Percentiles rank a stretch among this genome's conserved stretches.
Conservation (phyloP, 2,888 invertebrate genomes). For the Bedellia somnulentella region DNA sequence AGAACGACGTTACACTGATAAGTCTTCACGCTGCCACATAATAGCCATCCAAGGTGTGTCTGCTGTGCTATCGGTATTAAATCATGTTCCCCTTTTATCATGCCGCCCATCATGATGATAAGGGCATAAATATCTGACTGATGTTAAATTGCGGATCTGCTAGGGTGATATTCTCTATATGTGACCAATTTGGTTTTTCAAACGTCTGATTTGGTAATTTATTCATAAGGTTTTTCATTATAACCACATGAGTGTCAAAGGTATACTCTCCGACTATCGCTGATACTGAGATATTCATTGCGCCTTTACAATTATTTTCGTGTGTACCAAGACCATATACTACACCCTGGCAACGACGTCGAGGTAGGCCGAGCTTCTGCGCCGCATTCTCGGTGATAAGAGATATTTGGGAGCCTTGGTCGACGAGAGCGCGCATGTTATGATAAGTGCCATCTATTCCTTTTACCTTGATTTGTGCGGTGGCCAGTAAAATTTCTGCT, state of each 20-base stretch:
- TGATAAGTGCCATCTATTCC: conserved; percentile 1
- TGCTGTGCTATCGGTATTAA: conserved; percentile 12
- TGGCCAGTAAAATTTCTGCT: conserved; percentile 4
- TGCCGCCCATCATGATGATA: conserved; percentile 6
- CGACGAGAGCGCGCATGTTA: conserved; percentile 2
- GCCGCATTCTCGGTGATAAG: neutral
- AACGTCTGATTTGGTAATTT: conserved; percentile 5
- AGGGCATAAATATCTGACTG: conserved; percentile 8
- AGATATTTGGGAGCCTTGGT: neutral
- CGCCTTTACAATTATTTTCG: conserved; percentile 9
- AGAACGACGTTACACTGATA: conserved; percentile 6
- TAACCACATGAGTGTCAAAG: conserved; percentile 6
- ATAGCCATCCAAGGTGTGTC: conserved; percentile 12
- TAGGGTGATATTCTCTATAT: conserved; percentile 9
- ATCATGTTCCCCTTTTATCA: conserved; percentile 2
- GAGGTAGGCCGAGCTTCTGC: neutral
- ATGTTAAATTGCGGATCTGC: conserved; percentile 11
- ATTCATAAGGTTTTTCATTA: conserved; percentile 10
- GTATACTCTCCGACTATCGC: conserved; percentile 5
- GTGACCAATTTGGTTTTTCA: conserved; percentile 9
- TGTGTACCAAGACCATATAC: conserved; percentile 9
- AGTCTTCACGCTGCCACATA: conserved; percentile 8
- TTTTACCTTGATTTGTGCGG: conserved; percentile 4
- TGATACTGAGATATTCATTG: conserved; percentile 5
- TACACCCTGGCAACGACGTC: conserved; percentile 3